phyloP scores from a whole-genome alignment of 2,113 vertebrate species.

The Gobio gobio region DNA sequence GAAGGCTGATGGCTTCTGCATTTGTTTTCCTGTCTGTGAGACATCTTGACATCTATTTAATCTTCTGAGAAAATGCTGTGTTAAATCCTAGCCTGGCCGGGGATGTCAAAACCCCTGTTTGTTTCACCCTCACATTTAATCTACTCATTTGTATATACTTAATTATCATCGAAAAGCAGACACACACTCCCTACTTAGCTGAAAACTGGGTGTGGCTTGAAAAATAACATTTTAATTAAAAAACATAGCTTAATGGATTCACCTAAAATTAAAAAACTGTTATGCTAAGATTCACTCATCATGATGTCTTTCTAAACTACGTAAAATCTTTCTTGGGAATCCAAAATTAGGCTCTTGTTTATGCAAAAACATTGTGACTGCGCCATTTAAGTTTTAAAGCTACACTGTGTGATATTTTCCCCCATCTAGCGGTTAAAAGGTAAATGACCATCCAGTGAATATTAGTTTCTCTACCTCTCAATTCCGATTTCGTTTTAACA shows the following conservation, averaged over 20 bases:
- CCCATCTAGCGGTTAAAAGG: too few relatives aligned
- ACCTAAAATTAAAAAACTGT: background rate
- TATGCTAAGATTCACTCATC: background rate
- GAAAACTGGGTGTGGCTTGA: background rate
- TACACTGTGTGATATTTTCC: too few relatives aligned
- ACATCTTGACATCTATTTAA: background rate
- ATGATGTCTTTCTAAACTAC: background rate
- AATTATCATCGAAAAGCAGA: background rate
- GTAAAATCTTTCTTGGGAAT: background rate
- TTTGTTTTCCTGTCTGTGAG: background rate
- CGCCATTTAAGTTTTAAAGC: too few relatives aligned
- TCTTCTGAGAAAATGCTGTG: background rate
- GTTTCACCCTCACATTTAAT: background rate
- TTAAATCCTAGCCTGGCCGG: background rate
- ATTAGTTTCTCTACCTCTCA: too few relatives aligned
- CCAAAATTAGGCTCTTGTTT: background rate
- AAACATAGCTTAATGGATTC: background rate
- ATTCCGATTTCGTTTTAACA: too few relatives aligned
- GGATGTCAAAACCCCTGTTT: background rate
- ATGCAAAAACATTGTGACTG: background rate
- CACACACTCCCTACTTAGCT: background rate
- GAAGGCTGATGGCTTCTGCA: background rate
- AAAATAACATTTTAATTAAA: background rate
- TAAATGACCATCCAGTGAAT: too few relatives aligned
- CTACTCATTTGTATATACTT: constrained; percentile 10